Percentiles rank a stretch among this genome's conserved stretches.
Conservation (phyloP, 2,113 vertebrate species). For the Hassar affinis region DNA sequence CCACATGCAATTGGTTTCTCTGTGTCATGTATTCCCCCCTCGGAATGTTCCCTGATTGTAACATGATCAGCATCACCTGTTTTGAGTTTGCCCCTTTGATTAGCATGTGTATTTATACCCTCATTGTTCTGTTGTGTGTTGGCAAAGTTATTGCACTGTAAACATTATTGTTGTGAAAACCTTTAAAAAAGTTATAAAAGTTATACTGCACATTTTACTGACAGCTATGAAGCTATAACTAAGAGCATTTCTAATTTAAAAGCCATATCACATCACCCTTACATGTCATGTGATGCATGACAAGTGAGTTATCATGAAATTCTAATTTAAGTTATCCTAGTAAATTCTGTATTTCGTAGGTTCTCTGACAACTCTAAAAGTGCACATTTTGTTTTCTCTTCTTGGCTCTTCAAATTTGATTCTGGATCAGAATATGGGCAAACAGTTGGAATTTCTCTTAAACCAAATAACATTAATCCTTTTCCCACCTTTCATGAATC, state of each 20-base stretch:
- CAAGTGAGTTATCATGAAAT: background rate
- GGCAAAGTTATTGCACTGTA: background rate
- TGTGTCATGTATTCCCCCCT: no score
- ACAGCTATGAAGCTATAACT: no score
- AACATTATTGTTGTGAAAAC: background rate
- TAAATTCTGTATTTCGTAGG: background rate
- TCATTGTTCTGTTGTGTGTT: no score
- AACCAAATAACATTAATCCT: background rate
- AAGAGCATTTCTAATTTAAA: background rate
- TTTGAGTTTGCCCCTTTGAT: no score
- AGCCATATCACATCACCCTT: background rate
- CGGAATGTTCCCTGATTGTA: no score
- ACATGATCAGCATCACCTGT: no score
- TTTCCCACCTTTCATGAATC: background rate
- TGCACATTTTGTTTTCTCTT: background rate
- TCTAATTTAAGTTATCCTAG: background rate
- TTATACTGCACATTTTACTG: no score
- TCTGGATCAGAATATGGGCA: background rate
- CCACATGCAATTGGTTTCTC: no score
- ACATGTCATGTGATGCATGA: no score
- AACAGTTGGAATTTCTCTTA: background rate
- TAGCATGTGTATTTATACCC: no score
- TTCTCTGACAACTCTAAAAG: background rate
- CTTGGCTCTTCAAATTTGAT: background rate
- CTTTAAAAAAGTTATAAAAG: background rate